Conservation (phyloP, 2,797 vertebrate species). For the Myripristis jacobus region DNA sequence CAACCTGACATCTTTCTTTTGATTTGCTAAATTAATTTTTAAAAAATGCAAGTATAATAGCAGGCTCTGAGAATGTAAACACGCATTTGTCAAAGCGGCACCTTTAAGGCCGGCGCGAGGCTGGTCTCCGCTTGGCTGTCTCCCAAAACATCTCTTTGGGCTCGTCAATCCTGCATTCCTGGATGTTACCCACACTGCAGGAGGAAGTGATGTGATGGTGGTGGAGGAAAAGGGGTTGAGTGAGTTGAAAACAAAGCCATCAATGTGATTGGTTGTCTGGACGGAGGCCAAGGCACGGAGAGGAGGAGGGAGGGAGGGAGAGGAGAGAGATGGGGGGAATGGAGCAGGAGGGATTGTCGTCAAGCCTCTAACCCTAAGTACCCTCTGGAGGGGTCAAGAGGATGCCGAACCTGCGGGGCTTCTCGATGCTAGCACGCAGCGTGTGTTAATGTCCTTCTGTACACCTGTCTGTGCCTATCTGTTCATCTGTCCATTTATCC, state of each 20-base stretch:
- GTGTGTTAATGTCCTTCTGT: conserved; percentile 61
- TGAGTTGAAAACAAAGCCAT: conserved; percentile 80
- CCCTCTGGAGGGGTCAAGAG: conserved; percentile 74
- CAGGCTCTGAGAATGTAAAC: too few species aligned
- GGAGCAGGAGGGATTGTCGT: conserved; percentile 60
- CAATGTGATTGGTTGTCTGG: conserved; percentile 83
- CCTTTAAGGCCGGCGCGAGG: conserved; percentile 33
- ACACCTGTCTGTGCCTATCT: conserved; percentile 51
- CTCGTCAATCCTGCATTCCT: conserved; percentile 73
- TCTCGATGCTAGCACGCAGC: conserved; percentile 49
- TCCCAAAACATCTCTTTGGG: conserved; percentile 78
- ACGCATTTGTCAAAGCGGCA: too few species aligned
- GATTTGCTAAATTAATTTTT: too few species aligned
- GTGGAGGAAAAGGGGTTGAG: conserved; percentile 53
- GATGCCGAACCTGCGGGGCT: conserved; percentile 63
- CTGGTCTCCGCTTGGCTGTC: conserved; percentile 70
- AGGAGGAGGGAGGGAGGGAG: conserved; percentile 54
- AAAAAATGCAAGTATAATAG: too few species aligned
- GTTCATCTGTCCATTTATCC: conserved; percentile 58
- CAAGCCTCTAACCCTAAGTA: conserved; percentile 72
- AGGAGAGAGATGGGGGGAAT: conserved; percentile 11
- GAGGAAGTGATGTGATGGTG: conserved; percentile 73
- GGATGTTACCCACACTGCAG: conserved; percentile 75
- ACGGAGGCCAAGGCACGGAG: conserved; percentile 74
- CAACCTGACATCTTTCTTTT: too few species aligned